Evolutionary conservation across 2,888 invertebrate genomes (phyloP), one percentile per base, ranked within the genome.

Genomic region (Aphodius granarius): DNA sequence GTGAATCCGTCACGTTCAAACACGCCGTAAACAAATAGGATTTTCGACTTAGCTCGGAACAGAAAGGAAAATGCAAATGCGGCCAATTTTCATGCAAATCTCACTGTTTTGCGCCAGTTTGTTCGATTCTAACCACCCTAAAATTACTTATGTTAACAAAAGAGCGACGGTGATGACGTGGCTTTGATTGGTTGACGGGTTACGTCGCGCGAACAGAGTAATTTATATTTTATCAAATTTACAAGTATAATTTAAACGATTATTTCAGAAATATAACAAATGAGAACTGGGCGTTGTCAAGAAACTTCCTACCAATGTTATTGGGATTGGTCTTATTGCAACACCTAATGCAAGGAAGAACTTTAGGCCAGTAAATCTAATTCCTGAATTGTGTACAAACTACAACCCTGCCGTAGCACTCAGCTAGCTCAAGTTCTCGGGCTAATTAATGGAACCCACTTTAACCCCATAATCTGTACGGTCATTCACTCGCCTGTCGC

Each of bases 401-500:
- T 43, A 43, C 9, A 43, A 6, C 43, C 43, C 43, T 43, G 13
- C 9, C 43, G 43, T 3, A 43, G 43, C 43, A 43, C 68, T 21
- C 68, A 22, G 68, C 68, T 20, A n/a, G 22, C 68, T 68, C 68
- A 68, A 68, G 68, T 68, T 68, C 22, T 68, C 68, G 19, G 18
- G 21, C 21, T 68, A 68, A 68, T 68, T 68, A 68, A 68, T 68
- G 68, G 68, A 18, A 68, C 68, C 68, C 20, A 20, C 22, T 68
- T 68, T 21, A 22, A 20, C 68, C 66, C 68, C 68, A 68, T 68
- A 68, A 68, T 68, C 68, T 68, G 68, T 20, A 20, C 68, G 68
- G 68, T 68, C 68, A 68, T 68, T 68, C 68, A 68, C 68, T 68
- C 22, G 22, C 21, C 68, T 20, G 22, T 68, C 68, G 21, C 22